Evolutionary conservation across 92 coral and sea anemone genomes (phyloP), one percentile per base, ranked within the genome.

Genomic region (Ricordea florida): DNA sequence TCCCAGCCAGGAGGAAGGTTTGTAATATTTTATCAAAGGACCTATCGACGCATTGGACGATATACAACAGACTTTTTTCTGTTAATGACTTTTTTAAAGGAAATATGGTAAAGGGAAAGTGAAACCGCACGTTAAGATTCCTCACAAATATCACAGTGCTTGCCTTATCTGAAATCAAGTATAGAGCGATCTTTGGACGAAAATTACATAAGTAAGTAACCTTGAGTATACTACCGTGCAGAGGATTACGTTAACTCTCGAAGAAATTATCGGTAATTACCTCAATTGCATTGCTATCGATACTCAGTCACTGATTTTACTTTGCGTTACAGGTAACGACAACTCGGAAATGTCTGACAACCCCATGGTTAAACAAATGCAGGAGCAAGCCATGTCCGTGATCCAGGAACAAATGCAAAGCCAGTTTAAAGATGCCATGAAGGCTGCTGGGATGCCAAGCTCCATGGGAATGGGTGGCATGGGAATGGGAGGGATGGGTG

Each of bases 361-460:
- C 49, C 86, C 63, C 10, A 72, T 73, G 57, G 34, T 91, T 56
- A 79, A 84, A 48, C 83, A 82, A 46, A 79, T 91, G 88, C 97
- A 91, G 11, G 70, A 59, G 20, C 86, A 87, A 49, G 96, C 96
- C 18, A 53, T 87, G 74, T 33, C 41, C 11, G 80, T 61, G 35
- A 73, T 73, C 47, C 93, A 91, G 56, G 93, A 85, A 17, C 93
- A 91, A 31, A 61, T 84, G 80, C 85, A 84, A 49, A 65, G 77
- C 43, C 78, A 66, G 30, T 58, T 73, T 10, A 44, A 80, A 80
- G 53, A 58, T 11, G 81, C 69, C 32, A 73, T 73, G 69, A 43
- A 66, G 79, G 44, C 67, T 37, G 76, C 52, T 58, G 92, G 56
- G 17, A 78, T 82, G 79, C 55, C 11, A 37, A n/a, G 44, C 26